These are phyloP conservation scores for Drosophila varians DNA, from an alignment of 1,140 invertebrate genomes.

Conservation along the genomic window DNA sequence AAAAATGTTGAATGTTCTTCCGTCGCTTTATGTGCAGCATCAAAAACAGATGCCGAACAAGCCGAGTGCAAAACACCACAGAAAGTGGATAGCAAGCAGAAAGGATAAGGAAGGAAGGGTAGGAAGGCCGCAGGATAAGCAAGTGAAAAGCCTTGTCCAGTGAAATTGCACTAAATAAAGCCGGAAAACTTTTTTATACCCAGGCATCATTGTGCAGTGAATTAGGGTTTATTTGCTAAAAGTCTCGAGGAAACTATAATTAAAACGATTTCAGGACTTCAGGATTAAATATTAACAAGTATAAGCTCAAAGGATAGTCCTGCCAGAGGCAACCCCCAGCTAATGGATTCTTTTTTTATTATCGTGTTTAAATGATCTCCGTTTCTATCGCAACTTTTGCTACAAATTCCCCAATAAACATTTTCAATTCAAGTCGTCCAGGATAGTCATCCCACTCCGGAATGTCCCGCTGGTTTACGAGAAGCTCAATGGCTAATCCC, in stretches of 20 bases:
- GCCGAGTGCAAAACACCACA: constrained; percentile 3
- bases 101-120: neutral
- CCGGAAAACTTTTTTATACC: constrained; percentile 28
- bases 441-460: constrained; percentile 21
- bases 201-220: constrained; percentile 1
- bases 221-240: constrained; percentile 11
- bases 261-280: neutral
- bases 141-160: constrained; percentile 21
- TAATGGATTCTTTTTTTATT: constrained; percentile 20
- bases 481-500: constrained; percentile 66
- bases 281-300: neutral
- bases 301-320: neutral
- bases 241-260: neutral
- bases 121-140: constrained; percentile 5
- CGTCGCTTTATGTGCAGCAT: constrained; percentile 43
- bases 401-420: constrained; percentile 41
- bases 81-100: constrained; percentile 5
- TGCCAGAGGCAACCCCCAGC: neutral
- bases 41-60: constrained; percentile 41
- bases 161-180: constrained; percentile 38
- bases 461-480: constrained; percentile 64
- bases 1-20: constrained; percentile 50
- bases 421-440: constrained; percentile 39
- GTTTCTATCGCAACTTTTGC: constrained; percentile 16
- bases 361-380: constrained; percentile 19